A percentile compares a stretch with the other conserved stretches of the same genome.
These are phyloP conservation scores for Willisornis vidua DNA, from an alignment of 2,113 vertebrate genomes.

Conservation along the genomic window DNA sequence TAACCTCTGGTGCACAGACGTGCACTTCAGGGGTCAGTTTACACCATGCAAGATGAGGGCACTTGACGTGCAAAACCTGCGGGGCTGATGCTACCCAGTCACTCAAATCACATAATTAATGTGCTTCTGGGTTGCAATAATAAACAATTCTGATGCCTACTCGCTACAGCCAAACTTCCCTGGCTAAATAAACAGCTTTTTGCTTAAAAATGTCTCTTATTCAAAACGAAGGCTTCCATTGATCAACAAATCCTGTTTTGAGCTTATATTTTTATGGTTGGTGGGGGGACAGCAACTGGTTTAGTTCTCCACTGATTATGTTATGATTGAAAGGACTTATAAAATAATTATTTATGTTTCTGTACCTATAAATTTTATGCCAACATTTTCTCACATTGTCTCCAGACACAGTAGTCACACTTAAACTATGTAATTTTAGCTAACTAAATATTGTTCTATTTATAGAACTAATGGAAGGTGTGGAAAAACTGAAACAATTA, in stretches of 20 bases:
- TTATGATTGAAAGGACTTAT: slow-evolving; percentile 10
- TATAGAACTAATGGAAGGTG: background rate
- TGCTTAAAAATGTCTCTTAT: slow-evolving; percentile 28
- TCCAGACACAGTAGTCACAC: background rate
- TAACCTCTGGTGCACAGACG: slow-evolving; percentile 9
- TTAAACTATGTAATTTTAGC: background rate
- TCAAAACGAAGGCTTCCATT: slow-evolving; percentile 21
- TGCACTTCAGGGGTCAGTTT: slow-evolving; percentile 53
- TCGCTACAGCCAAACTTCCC: slow-evolving; percentile 16
- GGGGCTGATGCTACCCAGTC: slow-evolving; percentile 63
- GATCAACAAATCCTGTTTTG: background rate
- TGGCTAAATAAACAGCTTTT: slow-evolving; percentile 11
- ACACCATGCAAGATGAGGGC: background rate
- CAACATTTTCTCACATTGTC: background rate
- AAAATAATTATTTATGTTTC: slow-evolving; percentile 28
- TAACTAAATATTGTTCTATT: slow-evolving; percentile 9
- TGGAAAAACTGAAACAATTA: background rate
- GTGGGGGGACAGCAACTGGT: background rate
- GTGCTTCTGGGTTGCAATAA: slow-evolving; percentile 68
- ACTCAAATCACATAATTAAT: slow-evolving; percentile 63
- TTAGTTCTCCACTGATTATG: background rate
- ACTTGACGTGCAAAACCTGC: slow-evolving; percentile 17
- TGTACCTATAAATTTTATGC: background rate
- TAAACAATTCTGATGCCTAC: slow-evolving; percentile 65
- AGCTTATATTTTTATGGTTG: background rate